phyloP scores from a whole-genome alignment of 1,140 invertebrate genomes.

The Anastrepha ludens region DNA sequence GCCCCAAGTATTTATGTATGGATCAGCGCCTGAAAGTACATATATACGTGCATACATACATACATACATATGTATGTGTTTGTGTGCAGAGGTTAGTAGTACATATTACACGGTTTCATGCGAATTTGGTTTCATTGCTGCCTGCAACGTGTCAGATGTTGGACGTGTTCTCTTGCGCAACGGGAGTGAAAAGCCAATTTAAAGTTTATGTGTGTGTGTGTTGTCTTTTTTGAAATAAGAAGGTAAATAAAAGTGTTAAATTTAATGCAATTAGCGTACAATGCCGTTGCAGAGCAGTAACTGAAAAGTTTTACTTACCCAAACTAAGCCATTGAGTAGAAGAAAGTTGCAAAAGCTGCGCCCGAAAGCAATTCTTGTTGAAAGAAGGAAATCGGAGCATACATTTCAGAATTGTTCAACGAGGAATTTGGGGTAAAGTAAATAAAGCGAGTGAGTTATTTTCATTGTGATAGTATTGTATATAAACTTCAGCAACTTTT shows the following conservation, averaged over 20 bases:
- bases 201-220: conserved; percentile 11
- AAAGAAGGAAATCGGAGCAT: conserved; percentile 1
- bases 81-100: conserved; percentile 48
- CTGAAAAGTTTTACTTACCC: not conserved
- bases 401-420: not conserved
- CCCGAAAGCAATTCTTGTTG: not conserved
- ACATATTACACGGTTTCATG: conserved; percentile 33
- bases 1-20: conserved; percentile 12
- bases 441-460: not conserved
- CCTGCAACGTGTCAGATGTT: conserved; percentile 47
- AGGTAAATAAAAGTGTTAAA: conserved; percentile 27
- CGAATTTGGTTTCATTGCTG: conserved; percentile 43
- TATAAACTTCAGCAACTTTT: too few species aligned
- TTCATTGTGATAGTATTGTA: not conserved
- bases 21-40: not conserved
- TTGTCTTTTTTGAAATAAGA: not conserved
- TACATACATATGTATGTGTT: not conserved
- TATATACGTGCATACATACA: not conserved
- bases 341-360: not conserved
- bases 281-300: not conserved
- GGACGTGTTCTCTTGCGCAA: conserved; percentile 42
- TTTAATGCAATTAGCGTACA: conserved; percentile 10
- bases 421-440: not conserved
- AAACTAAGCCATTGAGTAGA: not conserved
- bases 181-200: conserved; percentile 36